Evolutionary conservation across 2,888 invertebrate species (phyloP).

Genomic region (Hypselothyrea guttata): DNA sequence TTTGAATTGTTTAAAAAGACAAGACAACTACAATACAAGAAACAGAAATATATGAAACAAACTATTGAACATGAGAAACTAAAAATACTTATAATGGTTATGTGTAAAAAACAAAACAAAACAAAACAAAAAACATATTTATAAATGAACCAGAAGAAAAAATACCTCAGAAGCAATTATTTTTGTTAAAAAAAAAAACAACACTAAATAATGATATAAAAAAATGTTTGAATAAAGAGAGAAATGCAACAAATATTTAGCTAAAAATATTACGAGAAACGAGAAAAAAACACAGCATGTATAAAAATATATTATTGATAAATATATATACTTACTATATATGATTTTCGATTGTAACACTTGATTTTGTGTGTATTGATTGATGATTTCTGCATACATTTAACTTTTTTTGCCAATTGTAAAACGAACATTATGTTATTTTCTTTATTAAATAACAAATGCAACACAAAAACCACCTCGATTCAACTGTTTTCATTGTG

Average conservation of each 20-base stretch:
- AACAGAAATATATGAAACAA: slow-evolving; percentile 45
- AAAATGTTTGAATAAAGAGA: slow-evolving; percentile 29
- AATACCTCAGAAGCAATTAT: slow-evolving; percentile 79
- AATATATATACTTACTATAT: slow-evolving; percentile 32
- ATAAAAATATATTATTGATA: slow-evolving; percentile 10
- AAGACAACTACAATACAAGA: slow-evolving; percentile 63
- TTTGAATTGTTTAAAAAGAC: slow-evolving; percentile 78
- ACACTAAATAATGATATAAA: slow-evolving; percentile 41
- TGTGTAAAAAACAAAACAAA: slow-evolving; percentile 52
- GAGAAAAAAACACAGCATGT: slow-evolving; percentile 12
- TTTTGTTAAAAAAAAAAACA: slow-evolving; percentile 72
- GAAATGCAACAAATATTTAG: slow-evolving; percentile 41
- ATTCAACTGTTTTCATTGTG: slow-evolving; percentile 40
- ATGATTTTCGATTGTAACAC: slow-evolving; percentile 34
- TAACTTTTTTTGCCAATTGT: slow-evolving; percentile 19
- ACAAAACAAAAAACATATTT: slow-evolving; percentile 57
- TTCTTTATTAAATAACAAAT: slow-evolving; percentile 26
- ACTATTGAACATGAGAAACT: slow-evolving; percentile 64
- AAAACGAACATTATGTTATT: slow-evolving; percentile 30
- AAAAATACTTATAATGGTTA: slow-evolving; percentile 69
- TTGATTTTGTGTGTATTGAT: slow-evolving; percentile 37
- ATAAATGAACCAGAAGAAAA: slow-evolving; percentile 69
- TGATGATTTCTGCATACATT: slow-evolving; percentile 18
- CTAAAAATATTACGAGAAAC: slow-evolving; percentile 8
- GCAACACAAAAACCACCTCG: slow-evolving; percentile 28